Evolutionary conservation across 2,113 vertebrate genomes (phyloP), one percentile per base, ranked within the genome.

Genomic region (Nyctibius bracteatus): DNA sequence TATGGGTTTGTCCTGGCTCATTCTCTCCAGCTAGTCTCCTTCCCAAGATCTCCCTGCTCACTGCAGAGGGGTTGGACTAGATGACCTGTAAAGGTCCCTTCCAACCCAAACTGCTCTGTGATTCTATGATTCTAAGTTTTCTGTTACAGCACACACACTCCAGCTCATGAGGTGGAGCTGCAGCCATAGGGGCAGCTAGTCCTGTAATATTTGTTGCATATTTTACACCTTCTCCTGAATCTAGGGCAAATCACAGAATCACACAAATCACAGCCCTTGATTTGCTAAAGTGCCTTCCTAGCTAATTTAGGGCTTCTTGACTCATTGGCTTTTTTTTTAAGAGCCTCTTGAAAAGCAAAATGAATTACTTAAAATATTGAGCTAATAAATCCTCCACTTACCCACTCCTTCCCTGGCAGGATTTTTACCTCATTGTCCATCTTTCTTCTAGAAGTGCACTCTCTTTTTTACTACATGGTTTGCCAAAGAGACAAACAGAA

Each of bases 271-370:
- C n/a, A 91, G 73, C 23, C 41, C 78, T 94, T 77, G 58, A 85
- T 94, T 92, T 95, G 37, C 61, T 89, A 24, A 77, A 92, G 73
- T 87, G 70, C 52, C 68, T 74, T 94, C 81, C 73, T 87, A 72
- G 52, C 39, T 95, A 87, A 92, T 94, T 92, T 81, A 94, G 72
- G 63, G n/a, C 68, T 92, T 95, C 92, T 95, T 94, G 89, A 96
- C 52, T 85, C 84, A 16, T 25, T 84, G 78, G 37, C 33, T 35
- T 58, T 44, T 68, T 66, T 74, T 87, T 61, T 24, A 20, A 74
- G 55, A 86, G 43, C 43, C 88, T 92, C 88, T 92, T 93, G 74
- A 82, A 88, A 93, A 96, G 46, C 63, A 81, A 87, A 96, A 95
- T 88, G 2, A 81, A 86, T 87, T 79, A 57, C 83, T 86, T 71